Evolutionary conservation across 2,888 invertebrate species (phyloP), one percentile per base, ranked within the genome.

Genomic region (Sturmia bella): DNA sequence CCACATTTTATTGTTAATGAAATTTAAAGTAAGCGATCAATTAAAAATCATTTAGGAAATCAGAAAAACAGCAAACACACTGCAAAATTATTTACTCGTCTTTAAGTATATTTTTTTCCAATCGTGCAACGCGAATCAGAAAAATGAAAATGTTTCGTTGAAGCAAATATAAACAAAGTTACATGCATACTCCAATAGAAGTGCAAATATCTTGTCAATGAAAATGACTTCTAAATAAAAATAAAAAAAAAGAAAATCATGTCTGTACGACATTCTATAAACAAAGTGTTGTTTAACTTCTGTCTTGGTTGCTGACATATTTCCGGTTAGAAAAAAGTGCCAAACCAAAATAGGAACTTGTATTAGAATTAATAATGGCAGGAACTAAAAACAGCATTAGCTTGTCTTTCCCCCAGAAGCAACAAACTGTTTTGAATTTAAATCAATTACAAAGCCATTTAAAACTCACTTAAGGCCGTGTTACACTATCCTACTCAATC

Each of bases 271-370:
- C 32, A 32, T 32, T 9, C 3, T 9, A 32, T 32, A 32, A 32
- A 7, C 9, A 9, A 32, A 32, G 32, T 32, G 5, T 32, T 32
- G 32, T 32, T 32, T 32, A 32, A 32, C 32, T 32, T 3, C 32
- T 32, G 32, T 32, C 32, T 9, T 52, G 48, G n/a, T 41, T 70
- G 50, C 19, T 54, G 27, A 68, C 68, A 52, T 57, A 70, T 74
- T 57, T 78, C 70, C 72, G 75, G 17, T n/a, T 7, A 56, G 9
- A 32, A 9, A 57, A 48, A 64, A 73, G 37, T 50, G 41, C 48
- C 57, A 64, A 69, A 80, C 74, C 73, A 59, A 19, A 69, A 39
- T 12, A 45, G 13, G 12, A 43, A 43, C 32, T 48, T 50, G 19
- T 12, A 21, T 21, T 54, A 48, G 3, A 63, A 64, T 17, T 37